These are phyloP conservation scores for Notolabrus celidotus DNA, from an alignment of 2,797 vertebrate species.

Conservation along the genomic window DNA sequence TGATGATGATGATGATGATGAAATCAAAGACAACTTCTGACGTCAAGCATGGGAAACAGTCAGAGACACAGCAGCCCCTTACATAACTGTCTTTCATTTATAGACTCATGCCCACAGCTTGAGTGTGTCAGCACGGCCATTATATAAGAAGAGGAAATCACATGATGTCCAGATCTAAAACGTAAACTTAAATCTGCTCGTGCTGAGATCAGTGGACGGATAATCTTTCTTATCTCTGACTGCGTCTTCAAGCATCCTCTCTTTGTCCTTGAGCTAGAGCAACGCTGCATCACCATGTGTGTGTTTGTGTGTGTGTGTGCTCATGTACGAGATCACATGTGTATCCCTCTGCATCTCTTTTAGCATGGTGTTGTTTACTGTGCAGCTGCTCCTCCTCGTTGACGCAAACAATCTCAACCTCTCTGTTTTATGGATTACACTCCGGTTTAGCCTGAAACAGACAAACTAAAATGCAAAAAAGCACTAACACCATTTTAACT, in stretches of 20 bases:
- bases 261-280: slow-evolving; percentile 28
- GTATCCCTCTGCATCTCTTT: slow-evolving; percentile 20
- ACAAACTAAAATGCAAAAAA: slow-evolving; percentile 5
- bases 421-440: slow-evolving; percentile 5
- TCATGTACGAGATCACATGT: slow-evolving; percentile 32
- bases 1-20: slow-evolving; percentile 27
- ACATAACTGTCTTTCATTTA: slow-evolving; percentile 74
- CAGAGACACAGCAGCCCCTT: slow-evolving; percentile 57
- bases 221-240: slow-evolving; percentile 8
- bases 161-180: slow-evolving; percentile 5
- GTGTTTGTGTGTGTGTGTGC: slow-evolving; percentile 17
- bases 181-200: slow-evolving; percentile 11
- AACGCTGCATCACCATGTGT: slow-evolving; percentile 7
- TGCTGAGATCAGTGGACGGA: slow-evolving; percentile 2
- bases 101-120: slow-evolving; percentile 65
- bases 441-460: slow-evolving; percentile 4
- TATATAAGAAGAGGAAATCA: slow-evolving; percentile 55
- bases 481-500: background rate
- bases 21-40: slow-evolving; percentile 28
- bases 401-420: slow-evolving; percentile 20
- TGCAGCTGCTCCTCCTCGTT: slow-evolving; percentile 38
- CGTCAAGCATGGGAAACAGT: slow-evolving; percentile 25
- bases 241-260: slow-evolving; percentile 3
- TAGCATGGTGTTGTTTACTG: slow-evolving; percentile 14
- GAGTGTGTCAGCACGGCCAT: slow-evolving; percentile 37